A percentile compares a stretch with the other conserved stretches of the same genome.
These are phyloP conservation scores for Cyprinodon brontotheroides DNA, from an alignment of 2,113 vertebrate species.

Conservation along the genomic window DNA sequence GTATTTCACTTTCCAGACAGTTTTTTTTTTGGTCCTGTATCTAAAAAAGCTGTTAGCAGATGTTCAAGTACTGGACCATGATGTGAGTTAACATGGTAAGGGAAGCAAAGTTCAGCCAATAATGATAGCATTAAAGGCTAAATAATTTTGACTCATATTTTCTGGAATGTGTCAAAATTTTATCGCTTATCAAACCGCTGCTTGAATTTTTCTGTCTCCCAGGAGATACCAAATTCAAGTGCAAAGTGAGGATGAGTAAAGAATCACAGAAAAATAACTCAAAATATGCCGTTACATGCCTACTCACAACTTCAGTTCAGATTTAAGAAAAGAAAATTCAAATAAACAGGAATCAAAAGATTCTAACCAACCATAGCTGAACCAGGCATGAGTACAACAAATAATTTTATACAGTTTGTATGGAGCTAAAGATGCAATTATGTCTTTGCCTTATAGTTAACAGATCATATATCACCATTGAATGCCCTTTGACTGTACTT, in stretches of 20 bases:
- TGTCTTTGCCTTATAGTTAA: background rate
- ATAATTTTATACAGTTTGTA: no score
- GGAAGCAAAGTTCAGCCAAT: constrained; percentile 16
- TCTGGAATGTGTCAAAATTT: constrained; percentile 1
- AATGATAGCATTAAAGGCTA: constrained; percentile 26
- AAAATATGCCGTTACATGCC: background rate
- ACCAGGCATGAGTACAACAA: no score
- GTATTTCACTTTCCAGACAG: constrained; percentile 8
- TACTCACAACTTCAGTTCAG: background rate
- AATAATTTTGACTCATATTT: constrained; percentile 30
- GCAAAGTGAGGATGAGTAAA: constrained; percentile 48
- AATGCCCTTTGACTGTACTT: no score
- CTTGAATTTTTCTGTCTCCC: background rate
- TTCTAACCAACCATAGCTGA: no score
- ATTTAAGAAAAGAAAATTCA: background rate
- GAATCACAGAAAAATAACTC: constrained; percentile 26
- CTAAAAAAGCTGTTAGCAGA: constrained; percentile 21
- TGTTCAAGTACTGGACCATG: constrained; percentile 11
- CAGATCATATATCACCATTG: background rate
- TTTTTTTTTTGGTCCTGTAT: constrained; percentile 40
- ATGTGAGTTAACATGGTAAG: constrained; percentile 13
- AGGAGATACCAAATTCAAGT: constrained; percentile 8
- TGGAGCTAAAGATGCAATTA: background rate
- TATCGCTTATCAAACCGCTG: background rate
- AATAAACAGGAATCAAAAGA: background rate